Evolutionary conservation across 2,888 invertebrate genomes (phyloP).

Genomic region (Macroteleia sp.): DNA sequence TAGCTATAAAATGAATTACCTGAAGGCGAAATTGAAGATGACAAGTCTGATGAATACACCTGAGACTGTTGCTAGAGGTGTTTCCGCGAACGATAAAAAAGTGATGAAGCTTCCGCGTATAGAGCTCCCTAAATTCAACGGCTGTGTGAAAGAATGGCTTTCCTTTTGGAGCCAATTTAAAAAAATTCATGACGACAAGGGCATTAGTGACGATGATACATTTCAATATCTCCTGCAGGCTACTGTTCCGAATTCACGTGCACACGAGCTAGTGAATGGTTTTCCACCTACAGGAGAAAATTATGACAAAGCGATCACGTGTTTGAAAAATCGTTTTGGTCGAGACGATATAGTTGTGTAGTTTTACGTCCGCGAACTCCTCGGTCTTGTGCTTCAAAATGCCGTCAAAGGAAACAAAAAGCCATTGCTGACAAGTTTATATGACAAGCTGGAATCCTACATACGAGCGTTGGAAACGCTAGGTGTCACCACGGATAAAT

Average conservation of each 20-base stretch:
- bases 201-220: conserved; percentile 60
- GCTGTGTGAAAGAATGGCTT: conserved; percentile 66
- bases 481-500: conserved; percentile 64
- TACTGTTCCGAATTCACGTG: conserved; percentile 58
- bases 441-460: conserved; percentile 66
- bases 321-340: conserved; percentile 64
- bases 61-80: too few species aligned
- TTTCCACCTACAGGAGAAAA: conserved; percentile 69
- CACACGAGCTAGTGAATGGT: conserved; percentile 66
- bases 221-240: conserved; percentile 69
- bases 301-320: conserved; percentile 67
- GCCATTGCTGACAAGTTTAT: conserved; percentile 28
- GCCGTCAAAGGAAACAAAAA: conserved; percentile 27
- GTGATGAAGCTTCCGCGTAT: conserved; percentile 45
- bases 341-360: conserved; percentile 69
- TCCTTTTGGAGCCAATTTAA: conserved; percentile 70
- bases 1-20: too few species aligned
- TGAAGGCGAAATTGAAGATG: too few species aligned
- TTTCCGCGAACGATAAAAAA: too few species aligned
- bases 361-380: conserved; percentile 68
- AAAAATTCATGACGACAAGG: conserved; percentile 67
- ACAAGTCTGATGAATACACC: too few species aligned
- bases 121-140: conserved; percentile 67
- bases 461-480: conserved; percentile 66
- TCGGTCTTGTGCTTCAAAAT: conserved; percentile 63